Base-by-base conservation (phyloP, 2,888 invertebrate species). In the Sinhomidia bicolor region DNA sequence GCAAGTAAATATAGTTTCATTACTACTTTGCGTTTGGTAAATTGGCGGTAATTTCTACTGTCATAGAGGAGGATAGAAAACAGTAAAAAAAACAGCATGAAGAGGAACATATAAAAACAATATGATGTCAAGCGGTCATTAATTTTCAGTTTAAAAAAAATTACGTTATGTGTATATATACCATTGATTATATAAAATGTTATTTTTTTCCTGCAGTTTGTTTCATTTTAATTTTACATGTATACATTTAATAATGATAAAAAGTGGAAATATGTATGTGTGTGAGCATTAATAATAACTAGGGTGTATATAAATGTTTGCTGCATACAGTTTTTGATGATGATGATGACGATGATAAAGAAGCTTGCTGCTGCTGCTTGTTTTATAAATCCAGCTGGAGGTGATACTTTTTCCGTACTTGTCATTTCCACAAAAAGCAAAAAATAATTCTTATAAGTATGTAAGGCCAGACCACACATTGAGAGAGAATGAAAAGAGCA, bases 1-100 rank as follows among this genome's bases (percentile, higher is more conserved):
- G 47, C 26, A 47, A 74, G 71, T 7, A 26, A 74, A 74, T 74
- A 47, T n/a, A 74, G 47, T 29, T 74, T 74, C 74, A 74, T 74
- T 74, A 74, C 74, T 36, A 36, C 7, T 3, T 36, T 36, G 36
- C 7, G 23, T 44, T 47, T 74, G 10, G 26, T 26, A 74, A 26
- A 47, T 47, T 74, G n/a, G 23, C 0, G 26, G 47, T 74, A 74
- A 74, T 74, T 74, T 74, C 47, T 26, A 9, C 26, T n/a, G 0
- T 74, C 36, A 36, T 3, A 36, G 36, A 36, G 36, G 3, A 7
- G 36, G 7, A 36, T 36, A 7, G 36, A 36, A 7, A 36, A 36
- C 36, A 36, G 36, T 5, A 7, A 36, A 36, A 3, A 36, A 36
- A 7, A 5, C 36, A 36, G 36, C 36, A 26, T 17, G 20, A 20